phyloP scores from a whole-genome alignment of 2,888 invertebrate species.

The Nomada fabriciana region DNA sequence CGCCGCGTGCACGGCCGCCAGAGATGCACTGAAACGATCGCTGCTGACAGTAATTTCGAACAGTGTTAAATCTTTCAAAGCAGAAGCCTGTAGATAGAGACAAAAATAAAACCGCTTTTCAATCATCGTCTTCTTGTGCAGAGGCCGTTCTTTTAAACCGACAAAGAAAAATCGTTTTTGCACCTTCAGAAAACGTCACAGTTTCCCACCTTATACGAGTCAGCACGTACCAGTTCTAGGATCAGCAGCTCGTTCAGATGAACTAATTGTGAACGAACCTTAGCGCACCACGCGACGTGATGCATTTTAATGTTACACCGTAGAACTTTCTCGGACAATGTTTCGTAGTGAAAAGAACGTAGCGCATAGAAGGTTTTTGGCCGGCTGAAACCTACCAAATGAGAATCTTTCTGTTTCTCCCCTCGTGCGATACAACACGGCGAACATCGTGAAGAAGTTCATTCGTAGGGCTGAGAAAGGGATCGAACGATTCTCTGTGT shows the following conservation, averaged over 20 bases:
- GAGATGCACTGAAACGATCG: background rate
- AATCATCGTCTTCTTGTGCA: conserved; percentile 41
- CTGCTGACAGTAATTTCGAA: background rate
- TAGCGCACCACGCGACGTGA: conserved; percentile 32
- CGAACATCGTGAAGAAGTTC: background rate
- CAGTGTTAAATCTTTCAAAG: background rate
- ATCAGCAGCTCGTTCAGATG: conserved; percentile 56
- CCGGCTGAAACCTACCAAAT: conserved; percentile 13
- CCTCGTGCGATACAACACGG: background rate
- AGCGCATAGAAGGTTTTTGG: conserved; percentile 20
- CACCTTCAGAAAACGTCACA: background rate
- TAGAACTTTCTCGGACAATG: conserved; percentile 11
- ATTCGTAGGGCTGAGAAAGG: background rate
- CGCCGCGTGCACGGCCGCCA: background rate
- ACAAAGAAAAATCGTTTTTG: conserved; percentile 6
- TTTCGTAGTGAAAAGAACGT: conserved; percentile 5
- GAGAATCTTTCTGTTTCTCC: too few relatives aligned
- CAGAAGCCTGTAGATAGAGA: background rate
- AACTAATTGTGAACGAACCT: conserved; percentile 64
- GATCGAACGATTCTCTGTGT: conserved; percentile 1
- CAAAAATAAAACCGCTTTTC: conserved; percentile 1
- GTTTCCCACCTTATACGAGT: background rate
- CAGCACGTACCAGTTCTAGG: conserved; percentile 28
- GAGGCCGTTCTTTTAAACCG: conserved; percentile 1
- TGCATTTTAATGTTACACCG: conserved; percentile 45